Base-by-base conservation (phyloP, 2,888 invertebrate species). In the Drosophila sordidapex region DNA sequence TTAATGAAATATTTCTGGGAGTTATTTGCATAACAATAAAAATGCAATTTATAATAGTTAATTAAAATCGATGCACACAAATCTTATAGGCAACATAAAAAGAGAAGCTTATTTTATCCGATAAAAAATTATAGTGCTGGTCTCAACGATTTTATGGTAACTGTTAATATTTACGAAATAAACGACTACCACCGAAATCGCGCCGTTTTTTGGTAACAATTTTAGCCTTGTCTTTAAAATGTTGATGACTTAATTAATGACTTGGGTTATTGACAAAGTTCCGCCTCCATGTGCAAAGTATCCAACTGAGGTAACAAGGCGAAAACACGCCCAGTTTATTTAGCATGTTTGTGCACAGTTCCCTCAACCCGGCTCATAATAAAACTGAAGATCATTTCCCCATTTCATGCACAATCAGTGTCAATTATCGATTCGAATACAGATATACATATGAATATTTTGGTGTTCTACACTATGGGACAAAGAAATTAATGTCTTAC, bases 381-480 rank as follows among this genome's bases (percentile, higher is more conserved):
- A 56, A 79, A 66, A 65, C 56, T 80, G 29, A 62, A 58, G 82
- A 74, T 79, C 89, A 81, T 88, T 79, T 72, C 53, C 40, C 57
- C 69, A 57, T 59, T 46, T 46, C 62, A 40, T 27, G 46, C 53
- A 66, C 85, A 89, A 89, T 89, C 89, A 87, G 86, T 74, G 63
- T 74, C 83, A 89, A 89, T 87, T 87, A 89, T 81, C 66, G 74
- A 78, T 82, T 74, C 57, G 65, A 40, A 27, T 27, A 36, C 59
- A 62, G 25, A 27, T 18, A 53, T 10, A 4, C 33, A 29, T 35
- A 38, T 11, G 38, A 61, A 43, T 56, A 21, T 31, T 53, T 78
- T 40, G 43, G 62, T 31, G 59, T 58, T 62, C 70, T 69, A 71
- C 31, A 31, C 72, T 79, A 70, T 76, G 70, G 79, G 82, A 89